Evolutionary conservation across 2,888 invertebrate genomes (phyloP), one percentile per base, ranked within the genome.

Genomic region (Rapana venosa): DNA sequence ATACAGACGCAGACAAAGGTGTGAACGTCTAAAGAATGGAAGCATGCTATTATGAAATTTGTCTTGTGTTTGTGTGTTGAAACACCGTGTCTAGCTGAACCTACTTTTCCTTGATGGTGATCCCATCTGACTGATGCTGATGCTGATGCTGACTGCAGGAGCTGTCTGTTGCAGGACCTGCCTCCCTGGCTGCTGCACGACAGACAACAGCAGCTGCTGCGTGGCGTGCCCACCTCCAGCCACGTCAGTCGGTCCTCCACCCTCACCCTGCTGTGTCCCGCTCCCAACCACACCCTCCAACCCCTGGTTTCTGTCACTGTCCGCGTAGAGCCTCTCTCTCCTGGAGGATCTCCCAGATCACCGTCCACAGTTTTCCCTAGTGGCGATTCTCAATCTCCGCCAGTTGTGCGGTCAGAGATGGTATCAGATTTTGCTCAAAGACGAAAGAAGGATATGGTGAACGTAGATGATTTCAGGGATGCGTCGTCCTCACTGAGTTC

Each of bases 141-240:
- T 47, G 47, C 47, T 47, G 11, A 47, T 47, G 47, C 47, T 47
- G 47, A 17, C 11, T 61, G 17, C 17, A 15, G 61, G 17, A 61
- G 61, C 13, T 17, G 11, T 11, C 4, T 22, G 74, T 56, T 70
- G 56, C 74, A 77, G 79, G 58, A 56, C 32, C 32, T 81, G n/a
- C 79, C 79, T 22, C 66, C 87, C 26, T 87, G 87, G 87, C 47
- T 87, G 70, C 74, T 87, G 1, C 61, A 87, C 32, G 87, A 87
- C 87, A 32, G 36, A 22, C 17, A 26, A 6, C 22, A 4, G 47
- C n/a, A 30, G 22, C 5, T n/a, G 11, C 74, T 87, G 36, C 11
- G 1, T 4, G 87, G 87, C 26, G 87, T 87, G 70, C 74, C 87
- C 30, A 84, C 85, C 85, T 30, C 86, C 74, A 74, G 17, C 30